These are phyloP conservation scores for Drosophila setosimentum DNA, from an alignment of 2,888 invertebrate genomes.

Conservation along the genomic window DNA sequence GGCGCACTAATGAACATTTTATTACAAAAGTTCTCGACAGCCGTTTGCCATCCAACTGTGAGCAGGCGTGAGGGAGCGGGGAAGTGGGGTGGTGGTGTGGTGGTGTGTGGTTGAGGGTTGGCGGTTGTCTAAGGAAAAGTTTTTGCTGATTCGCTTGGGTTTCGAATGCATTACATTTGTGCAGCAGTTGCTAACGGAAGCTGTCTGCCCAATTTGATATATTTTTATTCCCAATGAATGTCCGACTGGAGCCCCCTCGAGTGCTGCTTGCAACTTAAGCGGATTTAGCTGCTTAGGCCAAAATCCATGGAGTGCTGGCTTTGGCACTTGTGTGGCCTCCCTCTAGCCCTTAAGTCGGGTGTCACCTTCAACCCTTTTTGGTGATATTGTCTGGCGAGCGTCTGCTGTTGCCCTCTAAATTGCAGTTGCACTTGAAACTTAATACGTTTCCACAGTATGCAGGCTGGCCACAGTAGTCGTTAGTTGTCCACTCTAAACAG, in stretches of 20 bases:
- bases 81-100: too few relatives aligned
- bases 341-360: conserved; percentile 10
- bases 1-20: conserved; percentile 82
- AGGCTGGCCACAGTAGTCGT: conserved; percentile 14
- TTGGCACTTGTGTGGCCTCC: conserved; percentile 68
- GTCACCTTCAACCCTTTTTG: conserved; percentile 25
- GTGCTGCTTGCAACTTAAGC: conserved; percentile 25
- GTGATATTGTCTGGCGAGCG: conserved; percentile 47
- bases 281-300: conserved; percentile 32
- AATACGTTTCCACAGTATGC: conserved; percentile 51
- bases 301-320: conserved; percentile 34
- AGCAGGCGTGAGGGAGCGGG: not conserved
- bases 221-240: conserved; percentile 58
- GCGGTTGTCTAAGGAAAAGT: conserved; percentile 34
- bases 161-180: conserved; percentile 55
- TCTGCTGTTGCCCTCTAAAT: conserved; percentile 37
- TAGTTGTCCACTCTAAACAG: not conserved
- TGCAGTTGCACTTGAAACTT: conserved; percentile 62
- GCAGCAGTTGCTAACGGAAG: conserved; percentile 49
- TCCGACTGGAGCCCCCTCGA: conserved; percentile 22
- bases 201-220: conserved; percentile 63
- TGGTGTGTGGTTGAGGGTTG: not conserved
- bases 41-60: conserved; percentile 17
- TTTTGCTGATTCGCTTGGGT: conserved; percentile 35
- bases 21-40: conserved; percentile 78